Base-by-base conservation (phyloP, 2,113 vertebrate species). In the Nesoenas mayeri region DNA sequence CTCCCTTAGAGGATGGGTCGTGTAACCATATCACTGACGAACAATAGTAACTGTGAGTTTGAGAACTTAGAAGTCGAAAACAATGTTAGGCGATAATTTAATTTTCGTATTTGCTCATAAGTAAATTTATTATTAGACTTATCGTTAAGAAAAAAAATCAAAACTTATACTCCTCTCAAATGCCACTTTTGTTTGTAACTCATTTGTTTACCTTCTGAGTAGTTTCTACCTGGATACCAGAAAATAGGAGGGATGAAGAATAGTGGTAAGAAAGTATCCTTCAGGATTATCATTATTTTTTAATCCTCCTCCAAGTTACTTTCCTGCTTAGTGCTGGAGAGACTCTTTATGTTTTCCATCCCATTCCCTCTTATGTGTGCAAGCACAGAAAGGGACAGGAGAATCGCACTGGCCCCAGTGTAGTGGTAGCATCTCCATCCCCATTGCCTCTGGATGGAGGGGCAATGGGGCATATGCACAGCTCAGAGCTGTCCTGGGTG, bases 361-460 rank as follows among this genome's bases (percentile, higher is more conserved):
- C 48, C 32, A 10, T 85, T 65, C 34, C 32, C 48, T 71, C 11
- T 78, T 78, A 29, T 0, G 0, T 22, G 1, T 70, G 29, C 34
- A 65, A 32, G 40, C 32, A 62, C 70, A 38, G 62, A 7, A 15
- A 58, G 47, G 40, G 25, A 50, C 26, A 4, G 7, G 58, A 80
- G 65, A 21, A 82, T 57, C 48, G 42, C 19, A 1, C 5, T 79
- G 57, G 28, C 25, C 22, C 21, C 16, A 31, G 11, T 6, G 26
- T 25, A 10, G n/a, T 44, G 20, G 10, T 67, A 47, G 12, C 28
- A 62, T 42, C 38, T 81, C 36, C 2, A 1, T 71, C 48, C 21
- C 67, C 42, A 8, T 42, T 0, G 0, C 14, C 29, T 21, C 9
- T 3, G 28, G 28, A 6, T 15, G 34, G n/a, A 79, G 44, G 6